Evolutionary conservation across 1,140 invertebrate genomes (phyloP).

Genomic region (Euwallacea similis): DNA sequence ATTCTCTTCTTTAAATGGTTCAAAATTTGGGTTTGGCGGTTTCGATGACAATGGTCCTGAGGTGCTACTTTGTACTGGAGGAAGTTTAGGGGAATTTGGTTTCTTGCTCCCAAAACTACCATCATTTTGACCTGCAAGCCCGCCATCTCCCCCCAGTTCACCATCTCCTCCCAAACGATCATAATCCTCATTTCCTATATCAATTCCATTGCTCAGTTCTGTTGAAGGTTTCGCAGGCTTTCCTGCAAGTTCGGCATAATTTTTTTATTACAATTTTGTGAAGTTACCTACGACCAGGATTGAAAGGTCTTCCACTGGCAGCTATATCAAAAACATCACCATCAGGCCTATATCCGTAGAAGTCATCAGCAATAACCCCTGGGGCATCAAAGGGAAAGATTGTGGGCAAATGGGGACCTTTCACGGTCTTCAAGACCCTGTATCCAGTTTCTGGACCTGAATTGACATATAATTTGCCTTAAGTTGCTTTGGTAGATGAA

Average conservation of each 20-base stretch:
- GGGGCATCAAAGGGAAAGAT: slow-evolving; percentile 54
- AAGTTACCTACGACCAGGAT: slow-evolving; percentile 28
- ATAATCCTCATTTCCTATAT: slow-evolving; percentile 40
- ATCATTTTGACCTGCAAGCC: background rate
- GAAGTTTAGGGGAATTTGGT: slow-evolving; percentile 1
- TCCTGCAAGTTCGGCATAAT: background rate
- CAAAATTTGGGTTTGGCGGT: background rate
- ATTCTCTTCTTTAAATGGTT: background rate
- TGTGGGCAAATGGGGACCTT: slow-evolving; percentile 60
- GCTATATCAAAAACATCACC: slow-evolving; percentile 53
- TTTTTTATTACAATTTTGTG: background rate
- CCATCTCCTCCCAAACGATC: background rate
- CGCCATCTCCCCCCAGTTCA: slow-evolving; percentile 5
- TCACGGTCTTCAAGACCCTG: slow-evolving; percentile 65
- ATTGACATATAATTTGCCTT: background rate
- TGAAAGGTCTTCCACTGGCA: slow-evolving; percentile 57
- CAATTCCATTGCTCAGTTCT: slow-evolving; percentile 43
- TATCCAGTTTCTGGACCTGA: slow-evolving; percentile 68
- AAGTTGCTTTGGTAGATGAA: too few species aligned
- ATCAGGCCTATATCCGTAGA: slow-evolving; percentile 51
- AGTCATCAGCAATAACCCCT: slow-evolving; percentile 53
- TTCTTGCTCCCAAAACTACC: slow-evolving; percentile 16
- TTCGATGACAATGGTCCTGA: background rate
- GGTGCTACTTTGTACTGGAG: background rate
- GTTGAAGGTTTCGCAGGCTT: slow-evolving; percentile 47